A percentile compares a stretch with the other conserved stretches of the same genome.
phyloP scores from a whole-genome alignment of 2,113 vertebrate species.

The Pangasianodon gigas region DNA sequence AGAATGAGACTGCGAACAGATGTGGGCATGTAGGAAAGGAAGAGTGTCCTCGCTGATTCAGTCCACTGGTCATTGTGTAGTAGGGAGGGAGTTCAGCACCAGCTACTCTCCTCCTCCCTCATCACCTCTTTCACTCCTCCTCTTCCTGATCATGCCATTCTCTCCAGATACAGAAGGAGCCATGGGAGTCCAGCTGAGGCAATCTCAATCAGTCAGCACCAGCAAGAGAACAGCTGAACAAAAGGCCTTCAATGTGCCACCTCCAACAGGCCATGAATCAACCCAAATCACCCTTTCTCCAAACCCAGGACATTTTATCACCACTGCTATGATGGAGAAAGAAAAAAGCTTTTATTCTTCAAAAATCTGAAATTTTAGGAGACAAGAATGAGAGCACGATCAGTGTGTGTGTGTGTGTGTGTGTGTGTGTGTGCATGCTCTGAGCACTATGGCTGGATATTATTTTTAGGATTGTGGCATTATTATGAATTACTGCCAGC shows the following conservation, averaged over 20 bases:
- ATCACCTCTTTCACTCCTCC: constrained; percentile 16
- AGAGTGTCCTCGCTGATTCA: neutral
- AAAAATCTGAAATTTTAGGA: neutral
- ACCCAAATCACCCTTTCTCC: constrained; percentile 45
- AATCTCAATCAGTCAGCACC: constrained; percentile 53
- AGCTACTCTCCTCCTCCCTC: constrained; percentile 4
- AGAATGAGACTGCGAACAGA: neutral
- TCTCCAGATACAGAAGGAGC: constrained; percentile 42
- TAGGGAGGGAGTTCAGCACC: neutral
- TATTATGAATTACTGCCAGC: neutral
- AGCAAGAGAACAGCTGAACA: constrained; percentile 32
- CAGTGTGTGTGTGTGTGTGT: neutral
- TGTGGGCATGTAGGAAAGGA: neutral
- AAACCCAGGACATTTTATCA: constrained; percentile 33
- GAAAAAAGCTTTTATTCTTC: constrained; percentile 17
- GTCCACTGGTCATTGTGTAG: constrained; percentile 1
- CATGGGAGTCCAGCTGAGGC: constrained; percentile 37
- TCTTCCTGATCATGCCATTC: constrained; percentile 42
- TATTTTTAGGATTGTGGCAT: neutral
- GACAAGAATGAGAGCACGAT: neutral
- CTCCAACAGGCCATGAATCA: constrained; percentile 44
- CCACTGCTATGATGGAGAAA: constrained; percentile 1
- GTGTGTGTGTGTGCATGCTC: neutral
- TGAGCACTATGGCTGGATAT: neutral
- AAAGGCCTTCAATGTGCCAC: constrained; percentile 42